Conservation (phyloP, 2,888 invertebrate genomes). For the Pelosia muscerda region DNA sequence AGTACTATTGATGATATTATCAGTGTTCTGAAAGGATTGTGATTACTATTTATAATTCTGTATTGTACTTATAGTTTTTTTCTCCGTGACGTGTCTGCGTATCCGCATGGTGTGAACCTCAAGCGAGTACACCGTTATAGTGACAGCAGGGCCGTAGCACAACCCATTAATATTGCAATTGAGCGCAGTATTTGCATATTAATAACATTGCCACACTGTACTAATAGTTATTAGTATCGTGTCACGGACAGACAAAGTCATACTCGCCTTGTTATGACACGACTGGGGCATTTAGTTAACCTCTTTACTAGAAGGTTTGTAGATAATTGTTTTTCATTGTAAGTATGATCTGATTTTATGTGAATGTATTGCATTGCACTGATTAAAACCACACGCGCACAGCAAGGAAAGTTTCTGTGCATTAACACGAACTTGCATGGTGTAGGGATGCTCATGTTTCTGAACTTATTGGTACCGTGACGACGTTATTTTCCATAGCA, state of each 20-base stretch:
- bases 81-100: no score
- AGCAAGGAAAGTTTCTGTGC: background rate
- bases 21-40: no score
- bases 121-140: background rate
- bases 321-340: no score
- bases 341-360: no score
- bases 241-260: background rate
- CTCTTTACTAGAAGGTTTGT: background rate
- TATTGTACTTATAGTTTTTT: no score
- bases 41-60: no score
- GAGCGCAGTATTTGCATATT: slow-evolving; percentile 17
- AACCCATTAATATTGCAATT: slow-evolving; percentile 13
- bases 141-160: background rate
- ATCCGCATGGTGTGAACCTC: no score
- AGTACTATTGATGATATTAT: background rate
- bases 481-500: background rate
- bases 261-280: background rate
- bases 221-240: background rate
- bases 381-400: background rate
- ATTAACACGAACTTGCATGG: background rate
- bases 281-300: background rate
- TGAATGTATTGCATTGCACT: background rate
- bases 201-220: slow-evolving; percentile 4
- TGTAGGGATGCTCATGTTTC: background rate
- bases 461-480: no score